These are phyloP conservation scores for Sciurus vulgaris DNA, from an alignment of 2,797 vertebrate species.

Conservation along the genomic window DNA sequence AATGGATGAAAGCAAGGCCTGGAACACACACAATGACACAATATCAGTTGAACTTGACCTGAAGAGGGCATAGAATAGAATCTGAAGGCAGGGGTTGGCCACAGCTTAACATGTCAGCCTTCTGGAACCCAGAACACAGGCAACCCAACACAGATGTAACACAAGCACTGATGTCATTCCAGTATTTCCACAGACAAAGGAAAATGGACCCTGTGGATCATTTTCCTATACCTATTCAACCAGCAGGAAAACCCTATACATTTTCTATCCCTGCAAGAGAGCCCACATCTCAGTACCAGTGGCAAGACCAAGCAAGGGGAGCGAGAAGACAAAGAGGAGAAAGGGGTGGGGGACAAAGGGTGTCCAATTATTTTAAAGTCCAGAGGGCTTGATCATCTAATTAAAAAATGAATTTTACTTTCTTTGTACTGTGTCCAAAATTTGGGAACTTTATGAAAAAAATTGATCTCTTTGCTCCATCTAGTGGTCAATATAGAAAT, in stretches of 20 bases:
- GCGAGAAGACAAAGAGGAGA: background rate
- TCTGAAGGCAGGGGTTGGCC: background rate
- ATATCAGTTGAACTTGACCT: background rate
- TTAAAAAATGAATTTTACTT: background rate
- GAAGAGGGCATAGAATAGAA: rapidly evolving
- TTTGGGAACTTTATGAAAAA: background rate
- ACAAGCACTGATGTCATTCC: no score
- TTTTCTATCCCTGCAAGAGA: background rate
- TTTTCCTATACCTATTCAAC: no score
- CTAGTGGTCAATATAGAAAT: slow-evolving; percentile 61
- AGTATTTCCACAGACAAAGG: background rate
- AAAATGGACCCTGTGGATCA: rapidly evolving
- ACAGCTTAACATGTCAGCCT: background rate
- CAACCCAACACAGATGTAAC: background rate
- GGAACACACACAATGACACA: rapidly evolving
- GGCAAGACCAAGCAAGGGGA: background rate
- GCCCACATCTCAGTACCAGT: background rate
- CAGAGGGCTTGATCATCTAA: background rate
- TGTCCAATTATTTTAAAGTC: background rate
- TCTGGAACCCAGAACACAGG: background rate
- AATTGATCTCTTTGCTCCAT: slow-evolving; percentile 35
- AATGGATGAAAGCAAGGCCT: rapidly evolving
- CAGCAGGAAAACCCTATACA: rapidly evolving
- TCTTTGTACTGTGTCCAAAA: background rate
- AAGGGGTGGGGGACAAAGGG: no score